phyloP scores from a whole-genome alignment of 2,113 vertebrate genomes.

The Ia io region DNA sequence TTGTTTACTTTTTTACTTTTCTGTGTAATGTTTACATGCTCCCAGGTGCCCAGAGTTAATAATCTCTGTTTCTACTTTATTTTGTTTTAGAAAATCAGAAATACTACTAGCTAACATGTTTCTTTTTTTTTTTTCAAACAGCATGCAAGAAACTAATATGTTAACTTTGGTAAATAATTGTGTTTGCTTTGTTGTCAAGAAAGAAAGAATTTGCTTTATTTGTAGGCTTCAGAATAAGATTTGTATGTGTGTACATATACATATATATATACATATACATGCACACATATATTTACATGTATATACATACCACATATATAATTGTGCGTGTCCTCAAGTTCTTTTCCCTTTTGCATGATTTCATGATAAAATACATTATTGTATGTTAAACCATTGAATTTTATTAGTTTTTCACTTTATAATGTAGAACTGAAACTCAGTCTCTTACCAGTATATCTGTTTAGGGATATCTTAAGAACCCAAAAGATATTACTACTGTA shows the following conservation, averaged over 20 bases:
- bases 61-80: background rate
- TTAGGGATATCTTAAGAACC: background rate
- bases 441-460: background rate
- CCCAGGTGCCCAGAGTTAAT: background rate
- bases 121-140: background rate
- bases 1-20: constrained; percentile 9
- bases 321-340: background rate
- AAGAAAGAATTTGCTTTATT: background rate
- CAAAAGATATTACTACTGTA: background rate
- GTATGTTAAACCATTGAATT: background rate
- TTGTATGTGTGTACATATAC: background rate
- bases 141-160: background rate
- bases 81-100: constrained; percentile 31
- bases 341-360: constrained; percentile 30
- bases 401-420: constrained; percentile 14
- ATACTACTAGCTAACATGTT: background rate
- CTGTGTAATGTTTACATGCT: background rate
- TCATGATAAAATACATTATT: background rate
- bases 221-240: background rate
- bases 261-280: background rate
- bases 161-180: background rate
- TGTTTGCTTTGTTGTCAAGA: constrained; percentile 8
- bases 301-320: too few relatives aligned
- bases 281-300: rapidly evolving
- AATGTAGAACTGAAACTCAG: background rate